phyloP scores from a whole-genome alignment of 2,113 vertebrate genomes.

The Macaca mulatta region DNA sequence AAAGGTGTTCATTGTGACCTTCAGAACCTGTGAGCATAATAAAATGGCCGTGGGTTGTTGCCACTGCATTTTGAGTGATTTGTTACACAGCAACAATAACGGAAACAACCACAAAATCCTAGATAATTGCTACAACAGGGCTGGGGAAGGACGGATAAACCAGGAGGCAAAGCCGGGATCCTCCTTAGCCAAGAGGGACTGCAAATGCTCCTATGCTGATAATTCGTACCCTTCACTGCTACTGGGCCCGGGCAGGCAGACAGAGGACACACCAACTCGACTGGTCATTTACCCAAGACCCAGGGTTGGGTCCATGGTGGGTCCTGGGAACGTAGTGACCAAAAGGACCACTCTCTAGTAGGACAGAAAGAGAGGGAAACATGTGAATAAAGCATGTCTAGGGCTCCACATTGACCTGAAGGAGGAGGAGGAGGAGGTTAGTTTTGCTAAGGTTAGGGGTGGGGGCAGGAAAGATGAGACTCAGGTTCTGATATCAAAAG shows the following conservation, averaged over 20 bases:
- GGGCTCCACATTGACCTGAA: background rate
- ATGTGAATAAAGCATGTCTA: background rate
- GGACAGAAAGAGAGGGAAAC: background rate
- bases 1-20: background rate
- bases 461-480: background rate
- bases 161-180: background rate
- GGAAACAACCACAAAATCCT: background rate
- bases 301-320: background rate
- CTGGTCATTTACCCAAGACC: background rate
- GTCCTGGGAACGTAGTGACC: background rate
- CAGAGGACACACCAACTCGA: background rate
- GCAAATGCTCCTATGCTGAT: background rate
- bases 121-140: background rate
- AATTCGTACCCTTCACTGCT: background rate
- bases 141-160: background rate
- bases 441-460: background rate
- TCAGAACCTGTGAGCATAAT: background rate
- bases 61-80: background rate
- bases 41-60: background rate
- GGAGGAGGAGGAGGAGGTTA: background rate
- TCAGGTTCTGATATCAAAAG: background rate
- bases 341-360: background rate
- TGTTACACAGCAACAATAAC: background rate
- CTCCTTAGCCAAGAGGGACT: background rate
- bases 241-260: background rate